Base-by-base conservation (phyloP, 1,140 invertebrate species). In the Temnothorax longispinosus region DNA sequence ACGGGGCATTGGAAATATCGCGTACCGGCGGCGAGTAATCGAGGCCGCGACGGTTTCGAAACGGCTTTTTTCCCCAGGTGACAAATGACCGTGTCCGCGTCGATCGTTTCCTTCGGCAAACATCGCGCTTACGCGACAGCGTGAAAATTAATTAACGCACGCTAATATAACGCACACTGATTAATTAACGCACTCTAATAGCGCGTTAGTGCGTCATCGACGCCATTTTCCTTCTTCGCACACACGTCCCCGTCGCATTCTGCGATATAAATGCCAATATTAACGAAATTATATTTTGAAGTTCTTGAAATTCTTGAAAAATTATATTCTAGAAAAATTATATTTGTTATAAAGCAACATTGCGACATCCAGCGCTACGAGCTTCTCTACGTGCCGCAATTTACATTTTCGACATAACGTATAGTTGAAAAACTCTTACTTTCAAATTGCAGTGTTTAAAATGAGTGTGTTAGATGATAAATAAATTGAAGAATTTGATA, bases 21-120 rank as follows among this genome's bases (percentile, higher is more conserved):
- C 5, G 41, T 38, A 35, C n/a, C 44, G 13, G 54, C 38, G 52
- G 52, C 38, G 5, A 58, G 65, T 21, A 18, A 52, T 80, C 76
- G 76, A 67, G 60, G 44, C 52, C 65, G 65, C 2, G 4, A 7
- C 13, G 38, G 10, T 81, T 81, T 81, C 78, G 65, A 71, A 71
- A 81, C 15, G 3, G 41, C 35, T 44, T 58, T 81, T 52, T 47
- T 50, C 8, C 18, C 35, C 50, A 41, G 50, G 50, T 81, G 78
- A 81, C 78, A 71, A 81, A 81, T 56, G 78, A 81, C 78, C 78
- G 65, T 71, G 65, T 81, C 78, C n/a, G 41, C 27, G 67, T 81
- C 5, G 35, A 5, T 27, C 27, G 27, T 67, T 44, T 81, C 35
- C 38, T 13, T 56, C 21, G 65, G 41, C 35, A 71, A 71, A 71